A percentile compares a stretch with the other conserved stretches of the same genome.
Evolutionary conservation across 2,888 invertebrate species (phyloP).

Genomic region (Tipula vernalis): DNA sequence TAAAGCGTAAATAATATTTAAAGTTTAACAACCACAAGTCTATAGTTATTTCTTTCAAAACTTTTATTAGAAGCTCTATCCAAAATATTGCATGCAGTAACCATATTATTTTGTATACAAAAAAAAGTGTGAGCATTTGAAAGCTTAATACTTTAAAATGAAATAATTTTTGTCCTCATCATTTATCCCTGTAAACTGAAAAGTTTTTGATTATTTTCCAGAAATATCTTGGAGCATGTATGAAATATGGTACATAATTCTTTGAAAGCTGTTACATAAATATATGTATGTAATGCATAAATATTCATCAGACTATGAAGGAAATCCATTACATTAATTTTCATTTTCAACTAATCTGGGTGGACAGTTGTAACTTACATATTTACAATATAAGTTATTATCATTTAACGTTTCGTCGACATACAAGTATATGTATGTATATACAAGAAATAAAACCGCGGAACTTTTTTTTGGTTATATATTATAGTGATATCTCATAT

Average conservation of each 20-base stretch:
- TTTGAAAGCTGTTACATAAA: neutral
- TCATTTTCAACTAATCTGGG: neutral
- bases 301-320: neutral
- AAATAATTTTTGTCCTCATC: neutral
- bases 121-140: neutral
- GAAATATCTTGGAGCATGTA: neutral
- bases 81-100: neutral
- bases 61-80: neutral
- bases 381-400: neutral
- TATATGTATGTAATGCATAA: neutral
- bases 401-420: neutral
- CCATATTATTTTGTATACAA: neutral
- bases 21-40: neutral
- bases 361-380: neutral
- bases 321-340: neutral
- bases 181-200: neutral
- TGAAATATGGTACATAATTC: neutral
- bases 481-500: neutral
- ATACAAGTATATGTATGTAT: neutral
- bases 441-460: neutral
- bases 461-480: neutral
- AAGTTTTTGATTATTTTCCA: neutral
- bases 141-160: neutral
- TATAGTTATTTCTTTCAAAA: neutral
- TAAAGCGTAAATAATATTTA: neutral